Evolutionary conservation across 2,113 vertebrate genomes (phyloP).

Genomic region (Esox niger): DNA sequence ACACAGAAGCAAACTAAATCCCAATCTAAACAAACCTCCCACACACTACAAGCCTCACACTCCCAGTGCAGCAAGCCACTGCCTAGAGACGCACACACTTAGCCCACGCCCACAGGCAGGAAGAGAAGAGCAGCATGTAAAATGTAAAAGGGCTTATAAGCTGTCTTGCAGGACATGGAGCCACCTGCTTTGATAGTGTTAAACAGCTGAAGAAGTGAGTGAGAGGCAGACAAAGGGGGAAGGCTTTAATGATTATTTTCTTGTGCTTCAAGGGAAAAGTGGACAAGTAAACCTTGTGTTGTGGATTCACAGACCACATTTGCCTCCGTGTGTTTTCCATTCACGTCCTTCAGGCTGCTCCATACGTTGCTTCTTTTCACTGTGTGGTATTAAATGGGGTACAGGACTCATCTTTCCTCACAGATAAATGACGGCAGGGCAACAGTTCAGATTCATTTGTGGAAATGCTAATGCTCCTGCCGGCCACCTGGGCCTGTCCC

Average conservation of each 20-base stretch:
- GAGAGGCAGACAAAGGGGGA: too few relatives aligned
- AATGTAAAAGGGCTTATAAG: constrained; percentile 45
- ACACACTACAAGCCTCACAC: constrained; percentile 48
- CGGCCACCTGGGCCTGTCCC: background rate
- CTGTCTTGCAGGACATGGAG: constrained; percentile 47
- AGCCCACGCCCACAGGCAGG: constrained; percentile 47
- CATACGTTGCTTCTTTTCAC: constrained; percentile 9
- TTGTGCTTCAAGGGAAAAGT: constrained; percentile 7
- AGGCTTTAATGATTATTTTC: too few relatives aligned
- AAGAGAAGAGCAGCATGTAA: constrained; percentile 33
- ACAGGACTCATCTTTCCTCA: constrained; percentile 5
- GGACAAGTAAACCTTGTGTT: too few relatives aligned
- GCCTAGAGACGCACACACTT: constrained; percentile 33
- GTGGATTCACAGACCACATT: too few relatives aligned
- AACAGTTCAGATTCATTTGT: background rate
- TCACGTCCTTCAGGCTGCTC: background rate
- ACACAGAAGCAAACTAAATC: constrained; percentile 48
- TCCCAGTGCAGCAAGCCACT: constrained; percentile 36
- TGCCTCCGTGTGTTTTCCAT: background rate
- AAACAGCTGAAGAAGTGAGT: too few relatives aligned
- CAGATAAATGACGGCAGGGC: background rate
- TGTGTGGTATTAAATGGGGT: constrained; percentile 18
- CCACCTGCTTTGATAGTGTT: too few relatives aligned
- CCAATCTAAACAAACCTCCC: constrained; percentile 60
- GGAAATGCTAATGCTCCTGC: background rate